Conservation (phyloP, 1,140 invertebrate species). For the Megathymus violae region DNA sequence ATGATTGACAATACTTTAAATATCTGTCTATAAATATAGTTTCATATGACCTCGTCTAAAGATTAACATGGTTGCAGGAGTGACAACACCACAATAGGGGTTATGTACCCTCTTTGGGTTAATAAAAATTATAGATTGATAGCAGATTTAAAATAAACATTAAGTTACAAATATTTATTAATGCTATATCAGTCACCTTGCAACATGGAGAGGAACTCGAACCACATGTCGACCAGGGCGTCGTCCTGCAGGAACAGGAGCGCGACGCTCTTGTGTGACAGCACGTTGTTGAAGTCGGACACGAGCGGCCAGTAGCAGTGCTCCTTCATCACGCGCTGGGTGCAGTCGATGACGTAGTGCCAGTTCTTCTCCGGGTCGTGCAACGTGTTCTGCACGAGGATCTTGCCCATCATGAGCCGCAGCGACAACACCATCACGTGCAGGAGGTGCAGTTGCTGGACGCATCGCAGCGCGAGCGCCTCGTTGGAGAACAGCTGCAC, state of each 20-base stretch:
- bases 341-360: conserved; percentile 97
- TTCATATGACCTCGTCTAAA: too few relatives aligned
- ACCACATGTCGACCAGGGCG: conserved; percentile 96
- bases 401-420: conserved; percentile 96
- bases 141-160: too few relatives aligned
- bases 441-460: conserved; percentile 93
- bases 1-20: too few relatives aligned
- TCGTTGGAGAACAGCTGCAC: conserved; percentile 98
- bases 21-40: too few relatives aligned
- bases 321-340: conserved; percentile 95
- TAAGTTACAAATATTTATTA: too few relatives aligned
- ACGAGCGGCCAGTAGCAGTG: conserved; percentile 99
- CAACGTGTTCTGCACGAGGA: conserved; percentile 93
- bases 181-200: too few relatives aligned
- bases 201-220: conserved; percentile 95
- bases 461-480: conserved; percentile 94
- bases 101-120: too few relatives aligned
- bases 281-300: conserved; percentile 98
- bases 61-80: too few relatives aligned
- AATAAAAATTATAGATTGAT: too few relatives aligned
- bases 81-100: too few relatives aligned
- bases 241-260: conserved; percentile 94
- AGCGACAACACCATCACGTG: conserved; percentile 97
- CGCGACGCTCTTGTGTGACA: conserved; percentile 96
- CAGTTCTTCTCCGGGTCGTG: conserved; percentile 92